Conservation (phyloP, 2,888 invertebrate species). For the Myathropa florea region DNA sequence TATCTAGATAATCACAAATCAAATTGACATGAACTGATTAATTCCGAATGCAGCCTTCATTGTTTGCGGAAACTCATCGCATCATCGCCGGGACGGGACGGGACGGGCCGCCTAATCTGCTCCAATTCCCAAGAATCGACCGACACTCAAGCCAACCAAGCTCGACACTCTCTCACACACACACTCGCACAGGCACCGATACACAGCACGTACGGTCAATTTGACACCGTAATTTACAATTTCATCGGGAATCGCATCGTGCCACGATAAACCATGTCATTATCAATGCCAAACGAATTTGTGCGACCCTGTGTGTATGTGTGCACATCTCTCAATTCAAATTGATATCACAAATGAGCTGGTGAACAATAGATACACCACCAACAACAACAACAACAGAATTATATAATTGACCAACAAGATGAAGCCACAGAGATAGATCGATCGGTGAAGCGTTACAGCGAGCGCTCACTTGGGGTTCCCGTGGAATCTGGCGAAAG, state of each 20-base stretch:
- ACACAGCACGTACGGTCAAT: slow-evolving; percentile 10
- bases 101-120: neutral
- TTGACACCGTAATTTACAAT: slow-evolving; percentile 51
- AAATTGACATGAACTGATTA: slow-evolving; percentile 5
- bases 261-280: slow-evolving; percentile 28
- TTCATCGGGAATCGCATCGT: slow-evolving; percentile 32
- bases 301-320: slow-evolving; percentile 7
- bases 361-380: neutral
- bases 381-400: neutral
- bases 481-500: neutral
- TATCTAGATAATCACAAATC: neutral
- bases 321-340: neutral
- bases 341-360: neutral
- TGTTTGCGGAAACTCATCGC: slow-evolving; percentile 17
- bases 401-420: slow-evolving; percentile 40
- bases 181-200: neutral
- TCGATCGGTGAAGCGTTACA: slow-evolving; percentile 16
- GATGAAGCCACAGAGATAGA: neutral
- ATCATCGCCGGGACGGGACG: neutral
- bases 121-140: slow-evolving; percentile 24
- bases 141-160: neutral
- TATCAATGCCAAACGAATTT: slow-evolving; percentile 47
- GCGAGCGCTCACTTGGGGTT: neutral
- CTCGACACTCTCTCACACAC: neutral
- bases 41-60: neutral